Base-by-base conservation (phyloP, 2,888 invertebrate genomes). In the Cylindroiulus punctatus region DNA sequence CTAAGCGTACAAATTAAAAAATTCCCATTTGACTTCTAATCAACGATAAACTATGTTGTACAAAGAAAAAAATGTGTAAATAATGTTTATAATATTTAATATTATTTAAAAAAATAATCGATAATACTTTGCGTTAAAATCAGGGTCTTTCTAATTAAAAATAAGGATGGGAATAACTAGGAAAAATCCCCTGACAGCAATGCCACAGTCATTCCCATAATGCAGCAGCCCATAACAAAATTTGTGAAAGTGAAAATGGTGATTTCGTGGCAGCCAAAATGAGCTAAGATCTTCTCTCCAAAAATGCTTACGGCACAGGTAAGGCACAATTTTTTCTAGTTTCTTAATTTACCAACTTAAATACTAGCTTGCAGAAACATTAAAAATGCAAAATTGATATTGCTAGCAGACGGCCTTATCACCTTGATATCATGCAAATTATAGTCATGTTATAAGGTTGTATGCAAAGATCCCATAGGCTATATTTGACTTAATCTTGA, bases 251-350 rank as follows among this genome's bases (percentile, higher is more conserved):
- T 76, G 76, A 76, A 76, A 76, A 76, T 76, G 76, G 30, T 76
- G 76, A 76, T 30, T 76, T 76, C 76, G 76, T 76, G 76, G 76
- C 76, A 76, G 76, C 76, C 30, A 26, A 76, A 76, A 76, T 76
- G 76, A 30, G 26, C 30, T 32, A 32, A 30, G 14, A 30, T 76
- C 65, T 26, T 65, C 76, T 26, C 30, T 76, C 76, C 30, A 76
- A 76, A 76, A 76, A 76, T 76, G 76, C 76, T 14, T 32, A 32
- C 12, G 76, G 32, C 17, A 76, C 30, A 26, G 76, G 76, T 76
- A 76, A 76, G 76, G 26, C 30, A 30, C 30, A 76, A 32, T 22
- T 76, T 22, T n/a, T 65, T 22, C 57, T 14, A 30, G 14, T 30
- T 30, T 12, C 14, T 76, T 26, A 32, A 30, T 26, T 76, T 76